Base-by-base conservation (phyloP, 2,888 invertebrate species). In the Drosophila eohydei region DNA sequence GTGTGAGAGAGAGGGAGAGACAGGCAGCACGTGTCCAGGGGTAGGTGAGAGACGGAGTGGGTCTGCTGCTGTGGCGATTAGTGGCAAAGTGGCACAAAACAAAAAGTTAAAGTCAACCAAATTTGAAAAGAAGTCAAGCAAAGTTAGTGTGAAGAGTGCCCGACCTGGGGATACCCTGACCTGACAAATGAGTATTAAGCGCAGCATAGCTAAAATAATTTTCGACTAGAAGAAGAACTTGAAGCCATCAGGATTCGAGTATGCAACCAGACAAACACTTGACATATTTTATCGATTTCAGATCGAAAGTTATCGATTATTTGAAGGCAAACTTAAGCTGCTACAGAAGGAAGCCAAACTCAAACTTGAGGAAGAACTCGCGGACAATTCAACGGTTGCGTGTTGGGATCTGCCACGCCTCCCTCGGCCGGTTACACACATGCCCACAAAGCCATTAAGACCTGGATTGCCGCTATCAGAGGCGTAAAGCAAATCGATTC, bases 11-110 rank as follows among this genome's bases (percentile, higher is more conserved):
- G 8, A 12, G 7, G 9, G 0, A n/a, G 32, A 40, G 28, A 26
- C 11, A 11, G 26, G 11, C 38, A 8, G 12, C 11, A 3, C 1
- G 12, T 1, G 16, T 21, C 21, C 5, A 21, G 21, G 21, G 21
- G 21, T 21, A 21, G 21, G 14, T 0, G 12, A 28, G 26, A 8
- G 26, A 8, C 4, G n/a, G 9, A 8, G 26, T 1, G 14, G 38
- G 26, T 16, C 3, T 34, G 34, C 7, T 7, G 12, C n/a, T 30
- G n/a, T 28, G 14, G 14, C 43, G 56, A 71, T 71, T 69, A 63
- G 62, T 36, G 34, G 51, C 34, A 34, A 34, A 32, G 34, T 34
- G 28, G 28, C 14, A 46, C 46, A 28, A 46, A n/a, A 28, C n/a
- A n/a, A 46, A 46, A 46, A 14, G 28, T 28, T 28, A 4, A 46